These are phyloP conservation scores for Apaloderma vittatum DNA, from an alignment of 2,113 vertebrate species.

Conservation along the genomic window DNA sequence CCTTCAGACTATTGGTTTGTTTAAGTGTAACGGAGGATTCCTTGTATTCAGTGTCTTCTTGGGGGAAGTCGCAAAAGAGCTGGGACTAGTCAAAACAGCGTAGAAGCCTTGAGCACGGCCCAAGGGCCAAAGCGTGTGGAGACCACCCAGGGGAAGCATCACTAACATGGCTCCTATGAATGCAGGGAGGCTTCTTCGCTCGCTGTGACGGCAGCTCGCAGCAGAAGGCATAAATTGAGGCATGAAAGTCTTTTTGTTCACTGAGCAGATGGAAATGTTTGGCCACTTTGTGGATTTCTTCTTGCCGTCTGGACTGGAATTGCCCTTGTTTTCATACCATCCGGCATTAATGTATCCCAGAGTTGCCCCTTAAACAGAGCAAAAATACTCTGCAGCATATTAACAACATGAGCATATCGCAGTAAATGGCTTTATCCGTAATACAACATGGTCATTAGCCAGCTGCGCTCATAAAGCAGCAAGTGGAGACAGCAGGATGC, in stretches of 20 bases:
- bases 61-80: background rate
- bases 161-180: background rate
- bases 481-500: constrained; percentile 19
- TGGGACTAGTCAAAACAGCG: background rate
- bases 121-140: background rate
- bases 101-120: background rate
- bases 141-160: background rate
- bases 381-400: constrained; percentile 17
- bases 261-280: constrained; percentile 70
- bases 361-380: constrained; percentile 43
- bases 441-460: constrained; percentile 46
- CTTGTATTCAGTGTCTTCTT: background rate
- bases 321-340: constrained; percentile 46
- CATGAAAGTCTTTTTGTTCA: background rate
- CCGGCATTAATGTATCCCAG: constrained; percentile 36
- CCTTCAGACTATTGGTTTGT: background rate
- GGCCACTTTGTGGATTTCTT: constrained; percentile 36
- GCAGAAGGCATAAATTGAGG: constrained; percentile 16
- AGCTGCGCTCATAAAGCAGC: constrained; percentile 48
- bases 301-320: constrained; percentile 27
- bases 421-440: constrained; percentile 42
- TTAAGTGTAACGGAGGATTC: background rate
- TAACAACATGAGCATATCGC: background rate
- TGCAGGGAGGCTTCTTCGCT: background rate
- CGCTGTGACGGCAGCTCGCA: background rate